Percentiles rank a stretch among this genome's conserved stretches.
Evolutionary conservation across 2,888 invertebrate species (phyloP).

Genomic region (Polia nebulosa): DNA sequence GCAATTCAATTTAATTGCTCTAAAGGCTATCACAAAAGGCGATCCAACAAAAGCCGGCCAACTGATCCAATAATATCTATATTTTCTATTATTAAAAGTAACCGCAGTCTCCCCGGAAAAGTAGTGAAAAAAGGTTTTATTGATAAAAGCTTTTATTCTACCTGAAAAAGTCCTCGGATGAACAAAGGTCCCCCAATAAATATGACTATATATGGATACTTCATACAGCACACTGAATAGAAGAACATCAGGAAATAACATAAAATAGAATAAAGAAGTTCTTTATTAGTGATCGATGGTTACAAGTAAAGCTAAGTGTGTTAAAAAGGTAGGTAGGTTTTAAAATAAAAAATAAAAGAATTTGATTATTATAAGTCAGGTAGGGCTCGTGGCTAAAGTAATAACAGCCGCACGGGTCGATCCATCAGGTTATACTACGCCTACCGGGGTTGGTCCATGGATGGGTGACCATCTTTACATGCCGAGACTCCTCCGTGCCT

Average conservation of each 20-base stretch:
- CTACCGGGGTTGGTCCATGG: too few relatives aligned
- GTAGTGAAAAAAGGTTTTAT: constrained; percentile 6
- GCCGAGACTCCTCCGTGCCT: too few relatives aligned
- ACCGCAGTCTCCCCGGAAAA: not conserved
- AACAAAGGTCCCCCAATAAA: constrained; percentile 7
- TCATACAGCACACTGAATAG: not conserved
- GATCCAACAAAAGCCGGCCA: constrained; percentile 9
- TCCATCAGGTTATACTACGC: too few relatives aligned
- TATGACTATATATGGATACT: not conserved
- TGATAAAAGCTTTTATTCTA: constrained; percentile 18
- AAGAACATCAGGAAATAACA: not conserved
- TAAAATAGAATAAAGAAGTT: not conserved
- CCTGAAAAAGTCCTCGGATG: not conserved
- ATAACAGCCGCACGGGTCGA: too few relatives aligned
- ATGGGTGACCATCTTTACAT: too few relatives aligned
- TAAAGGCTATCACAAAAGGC: constrained; percentile 12
- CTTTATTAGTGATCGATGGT: too few relatives aligned
- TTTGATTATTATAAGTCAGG: too few relatives aligned
- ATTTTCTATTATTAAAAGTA: constrained; percentile 25
- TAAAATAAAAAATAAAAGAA: too few relatives aligned
- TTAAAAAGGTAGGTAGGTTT: too few relatives aligned
- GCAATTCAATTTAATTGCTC: constrained; percentile 47
- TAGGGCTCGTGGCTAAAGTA: too few relatives aligned
- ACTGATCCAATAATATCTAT: constrained; percentile 28
- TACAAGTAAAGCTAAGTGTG: too few relatives aligned